These are phyloP conservation scores for Amphimedon queenslandica DNA, from an alignment of 37 sponge, comb jelly and placozoan species.

Conservation along the genomic window DNA sequence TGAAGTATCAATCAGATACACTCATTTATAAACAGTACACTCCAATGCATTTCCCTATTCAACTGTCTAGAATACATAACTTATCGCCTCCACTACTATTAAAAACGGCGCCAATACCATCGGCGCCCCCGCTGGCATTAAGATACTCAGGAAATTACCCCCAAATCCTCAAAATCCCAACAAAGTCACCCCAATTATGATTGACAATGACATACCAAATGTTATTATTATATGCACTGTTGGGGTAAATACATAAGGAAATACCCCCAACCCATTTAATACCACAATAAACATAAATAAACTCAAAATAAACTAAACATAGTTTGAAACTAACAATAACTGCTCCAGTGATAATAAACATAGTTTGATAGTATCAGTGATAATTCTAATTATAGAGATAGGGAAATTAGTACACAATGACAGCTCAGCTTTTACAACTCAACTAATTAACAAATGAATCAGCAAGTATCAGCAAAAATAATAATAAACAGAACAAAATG, in stretches of 20 bases:
- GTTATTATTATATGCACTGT: slow-evolving; percentile 71
- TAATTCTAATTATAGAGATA: slow-evolving; percentile 69
- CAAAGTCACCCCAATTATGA: slow-evolving; percentile 60
- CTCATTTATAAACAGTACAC: too few species aligned
- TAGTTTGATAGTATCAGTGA: slow-evolving; percentile 38
- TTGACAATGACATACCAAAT: slow-evolving; percentile 71
- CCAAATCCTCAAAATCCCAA: slow-evolving; percentile 48
- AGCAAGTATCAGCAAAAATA: too few species aligned
- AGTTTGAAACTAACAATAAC: slow-evolving; percentile 49
- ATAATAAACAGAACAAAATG: too few species aligned
- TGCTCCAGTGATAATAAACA: slow-evolving; percentile 47
- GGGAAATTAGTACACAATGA: too few species aligned
- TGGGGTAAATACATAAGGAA: slow-evolving; percentile 75
- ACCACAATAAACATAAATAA: slow-evolving; percentile 62
- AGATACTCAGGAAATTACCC: slow-evolving; percentile 59
- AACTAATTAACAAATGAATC: too few species aligned
- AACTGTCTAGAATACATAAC: too few species aligned
- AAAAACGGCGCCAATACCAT: slow-evolving; percentile 55
- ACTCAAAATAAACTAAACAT: slow-evolving; percentile 65
- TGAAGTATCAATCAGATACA: too few species aligned
- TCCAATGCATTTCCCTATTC: too few species aligned
- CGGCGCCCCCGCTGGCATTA: slow-evolving; percentile 70
- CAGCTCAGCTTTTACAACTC: too few species aligned
- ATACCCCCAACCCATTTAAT: slow-evolving; percentile 71
- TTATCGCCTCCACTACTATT: slow-evolving; percentile 66